These are phyloP conservation scores for Amphiprion ocellaris DNA, from an alignment of 2,113 vertebrate species.

Conservation along the genomic window DNA sequence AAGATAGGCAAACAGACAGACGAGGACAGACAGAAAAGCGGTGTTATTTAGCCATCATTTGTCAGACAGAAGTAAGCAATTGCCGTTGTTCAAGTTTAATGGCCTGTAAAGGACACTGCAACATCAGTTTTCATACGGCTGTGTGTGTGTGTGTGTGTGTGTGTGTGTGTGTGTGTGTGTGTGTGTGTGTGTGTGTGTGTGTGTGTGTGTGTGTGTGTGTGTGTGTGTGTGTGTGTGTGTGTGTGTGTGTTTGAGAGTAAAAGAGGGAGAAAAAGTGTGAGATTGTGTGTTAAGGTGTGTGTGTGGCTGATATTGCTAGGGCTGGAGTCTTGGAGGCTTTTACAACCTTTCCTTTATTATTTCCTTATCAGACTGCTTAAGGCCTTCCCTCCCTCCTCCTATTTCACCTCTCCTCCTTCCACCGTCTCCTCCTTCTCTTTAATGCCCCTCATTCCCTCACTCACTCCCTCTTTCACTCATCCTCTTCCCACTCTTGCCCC, in stretches of 20 bases:
- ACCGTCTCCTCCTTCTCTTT: conserved; percentile 9
- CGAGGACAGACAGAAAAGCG: conserved; percentile 36
- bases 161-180: conserved; percentile 15
- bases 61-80: conserved; percentile 66
- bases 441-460: conserved; percentile 3
- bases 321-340: conserved; percentile 62
- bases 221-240: conserved; percentile 35
- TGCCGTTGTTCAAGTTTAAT: conserved; percentile 71
- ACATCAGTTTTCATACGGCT: conserved; percentile 67
- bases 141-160: conserved; percentile 28
- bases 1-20: conserved; percentile 42
- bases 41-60: conserved; percentile 72
- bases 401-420: conserved; percentile 4
- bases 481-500: conserved; percentile 16
- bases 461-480: conserved; percentile 21
- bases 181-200: conserved; percentile 27
- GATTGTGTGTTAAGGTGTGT: conserved; percentile 23
- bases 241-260: conserved; percentile 13
- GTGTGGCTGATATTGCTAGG: conserved; percentile 50
- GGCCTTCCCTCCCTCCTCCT: conserved; percentile 46
- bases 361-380: conserved; percentile 74
- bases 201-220: conserved; percentile 37
- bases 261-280: background rate
- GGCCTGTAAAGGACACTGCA: conserved; percentile 75
- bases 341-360: conserved; percentile 73